phyloP scores from a whole-genome alignment of 1,140 invertebrate species.

The Trichonephila clavipes region DNA sequence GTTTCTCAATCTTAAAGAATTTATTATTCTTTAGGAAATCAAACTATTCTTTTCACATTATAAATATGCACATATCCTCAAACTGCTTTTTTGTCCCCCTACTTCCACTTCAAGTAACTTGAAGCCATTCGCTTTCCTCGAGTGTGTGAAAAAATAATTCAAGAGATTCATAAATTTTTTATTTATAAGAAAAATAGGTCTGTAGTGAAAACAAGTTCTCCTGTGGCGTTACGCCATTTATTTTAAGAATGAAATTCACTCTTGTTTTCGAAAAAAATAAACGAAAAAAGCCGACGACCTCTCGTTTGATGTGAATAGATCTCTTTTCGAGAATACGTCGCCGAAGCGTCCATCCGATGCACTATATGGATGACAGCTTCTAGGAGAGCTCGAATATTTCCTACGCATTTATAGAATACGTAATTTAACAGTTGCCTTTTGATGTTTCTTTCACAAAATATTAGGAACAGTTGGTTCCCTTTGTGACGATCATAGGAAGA shows the following conservation, averaged over 20 bases:
- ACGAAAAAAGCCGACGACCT: neutral
- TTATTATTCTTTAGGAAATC: too few species aligned
- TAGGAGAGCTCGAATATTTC: neutral
- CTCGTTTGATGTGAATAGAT: neutral
- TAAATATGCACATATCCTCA: too few species aligned
- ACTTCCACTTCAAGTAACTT: neutral
- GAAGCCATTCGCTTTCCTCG: neutral
- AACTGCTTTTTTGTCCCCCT: too few species aligned
- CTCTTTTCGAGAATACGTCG: neutral
- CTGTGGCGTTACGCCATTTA: neutral
- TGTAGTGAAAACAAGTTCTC: neutral
- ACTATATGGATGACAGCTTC: neutral
- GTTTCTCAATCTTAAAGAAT: too few species aligned
- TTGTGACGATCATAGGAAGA: too few species aligned
- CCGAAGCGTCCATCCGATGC: neutral
- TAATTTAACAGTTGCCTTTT: too few species aligned
- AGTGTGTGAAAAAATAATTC: neutral
- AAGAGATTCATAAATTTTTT: neutral
- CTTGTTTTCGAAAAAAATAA: neutral
- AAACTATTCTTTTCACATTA: too few species aligned
- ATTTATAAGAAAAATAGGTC: neutral
- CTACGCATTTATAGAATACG: neutral
- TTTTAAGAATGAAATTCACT: conserved; percentile 15
- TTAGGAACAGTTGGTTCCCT: too few species aligned
- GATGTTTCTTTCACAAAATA: too few species aligned